Evolutionary conservation across 2,113 vertebrate species (phyloP).

Genomic region (Dolichallabes microphthalmus): DNA sequence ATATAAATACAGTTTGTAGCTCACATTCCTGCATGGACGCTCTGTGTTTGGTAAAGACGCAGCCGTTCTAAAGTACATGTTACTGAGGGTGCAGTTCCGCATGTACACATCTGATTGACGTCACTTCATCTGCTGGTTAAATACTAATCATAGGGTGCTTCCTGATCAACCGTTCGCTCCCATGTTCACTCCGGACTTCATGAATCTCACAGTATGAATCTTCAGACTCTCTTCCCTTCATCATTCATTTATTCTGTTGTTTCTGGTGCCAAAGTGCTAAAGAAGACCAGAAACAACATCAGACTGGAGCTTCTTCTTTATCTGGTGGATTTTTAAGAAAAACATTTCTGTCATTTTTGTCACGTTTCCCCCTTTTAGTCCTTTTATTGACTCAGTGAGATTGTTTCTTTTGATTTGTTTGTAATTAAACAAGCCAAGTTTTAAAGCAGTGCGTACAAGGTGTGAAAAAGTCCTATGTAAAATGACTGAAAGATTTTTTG

Average conservation of each 20-base stretch:
- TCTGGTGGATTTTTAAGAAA: not conserved
- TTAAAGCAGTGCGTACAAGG: not conserved
- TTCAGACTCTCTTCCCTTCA: not conserved
- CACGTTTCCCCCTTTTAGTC: not conserved
- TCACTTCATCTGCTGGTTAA: not conserved
- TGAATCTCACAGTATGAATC: too few relatives aligned
- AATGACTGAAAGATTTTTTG: not conserved
- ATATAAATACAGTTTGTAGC: not conserved
- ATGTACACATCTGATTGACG: not conserved
- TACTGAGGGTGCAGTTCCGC: not conserved
- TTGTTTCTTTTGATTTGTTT: too few relatives aligned
- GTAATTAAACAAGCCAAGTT: not conserved
- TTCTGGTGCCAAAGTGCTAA: not conserved
- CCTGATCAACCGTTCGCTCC: not conserved
- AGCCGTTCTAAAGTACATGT: not conserved
- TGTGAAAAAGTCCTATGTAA: not conserved
- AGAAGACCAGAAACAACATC: not conserved
- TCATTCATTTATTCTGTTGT: too few relatives aligned
- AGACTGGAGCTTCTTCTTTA: not conserved
- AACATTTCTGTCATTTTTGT: not conserved
- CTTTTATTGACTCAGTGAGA: too few relatives aligned
- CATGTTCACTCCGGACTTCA: not conserved
- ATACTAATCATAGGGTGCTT: not conserved
- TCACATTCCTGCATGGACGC: slow-evolving; percentile 1
- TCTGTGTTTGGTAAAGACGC: not conserved